Conservation (phyloP, 2,797 vertebrate genomes). For the Megaceryle alcyon region DNA sequence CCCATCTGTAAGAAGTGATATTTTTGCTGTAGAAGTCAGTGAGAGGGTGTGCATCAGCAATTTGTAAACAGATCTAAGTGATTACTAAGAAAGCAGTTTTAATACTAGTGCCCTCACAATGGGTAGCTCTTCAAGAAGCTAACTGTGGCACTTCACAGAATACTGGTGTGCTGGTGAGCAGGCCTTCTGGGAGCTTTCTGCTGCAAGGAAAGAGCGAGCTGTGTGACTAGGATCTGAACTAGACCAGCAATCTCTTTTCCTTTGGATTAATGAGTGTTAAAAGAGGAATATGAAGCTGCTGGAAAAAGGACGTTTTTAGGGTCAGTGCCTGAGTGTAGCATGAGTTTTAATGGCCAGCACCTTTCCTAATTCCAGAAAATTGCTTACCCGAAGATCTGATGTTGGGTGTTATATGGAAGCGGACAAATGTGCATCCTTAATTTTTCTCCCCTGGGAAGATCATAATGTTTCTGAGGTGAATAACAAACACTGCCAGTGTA, state of each 20-base stretch:
- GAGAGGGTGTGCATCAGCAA: background rate
- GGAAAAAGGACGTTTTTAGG: background rate
- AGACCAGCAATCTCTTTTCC: background rate
- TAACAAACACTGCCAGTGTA: background rate
- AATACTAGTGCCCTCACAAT: background rate
- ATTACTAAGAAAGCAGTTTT: background rate
- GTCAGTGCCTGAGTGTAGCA: background rate
- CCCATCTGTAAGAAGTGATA: accelerated
- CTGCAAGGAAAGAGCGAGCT: background rate
- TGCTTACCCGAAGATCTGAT: background rate
- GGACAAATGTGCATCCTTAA: constrained; percentile 5
- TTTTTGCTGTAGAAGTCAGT: accelerated
- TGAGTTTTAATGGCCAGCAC: background rate
- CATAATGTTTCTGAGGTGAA: background rate
- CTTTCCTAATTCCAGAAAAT: constrained; percentile 2
- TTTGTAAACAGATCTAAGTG: background rate
- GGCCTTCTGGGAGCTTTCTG: constrained; percentile 1
- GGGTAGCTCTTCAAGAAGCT: background rate
- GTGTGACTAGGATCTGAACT: background rate
- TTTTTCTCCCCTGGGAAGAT: constrained; percentile 17
- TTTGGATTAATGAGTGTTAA: background rate
- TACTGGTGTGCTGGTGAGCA: background rate
- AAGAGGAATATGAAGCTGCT: background rate
- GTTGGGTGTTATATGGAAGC: background rate
- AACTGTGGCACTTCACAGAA: background rate